These are phyloP conservation scores for Onychostoma macrolepis DNA, from an alignment of 2,113 vertebrate species.

Conservation along the genomic window DNA sequence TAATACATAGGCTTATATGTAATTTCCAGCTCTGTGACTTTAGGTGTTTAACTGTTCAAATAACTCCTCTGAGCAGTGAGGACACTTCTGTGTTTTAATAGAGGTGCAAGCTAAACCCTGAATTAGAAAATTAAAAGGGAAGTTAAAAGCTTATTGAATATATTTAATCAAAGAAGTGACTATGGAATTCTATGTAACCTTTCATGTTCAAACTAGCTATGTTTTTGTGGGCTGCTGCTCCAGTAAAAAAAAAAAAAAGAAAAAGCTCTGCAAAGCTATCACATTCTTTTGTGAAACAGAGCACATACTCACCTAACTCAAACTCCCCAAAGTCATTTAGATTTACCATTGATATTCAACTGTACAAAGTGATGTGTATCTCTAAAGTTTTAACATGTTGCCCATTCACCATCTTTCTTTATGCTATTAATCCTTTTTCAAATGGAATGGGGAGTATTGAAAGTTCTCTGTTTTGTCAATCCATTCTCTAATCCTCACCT, in stretches of 20 bases:
- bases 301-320: constrained; percentile 15
- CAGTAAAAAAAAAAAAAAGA: not conserved
- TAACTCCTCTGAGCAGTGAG: not conserved
- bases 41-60: not conserved
- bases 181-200: not conserved
- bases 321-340: constrained; percentile 27
- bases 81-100: constrained; percentile 1
- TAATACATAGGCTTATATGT: too few species aligned
- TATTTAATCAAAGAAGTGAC: not conserved
- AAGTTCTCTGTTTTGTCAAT: constrained; percentile 8
- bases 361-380: constrained; percentile 22
- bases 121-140: not conserved
- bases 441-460: not conserved
- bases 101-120: not conserved
- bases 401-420: constrained; percentile 14
- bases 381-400: constrained; percentile 25
- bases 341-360: constrained; percentile 28
- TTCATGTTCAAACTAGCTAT: not conserved
- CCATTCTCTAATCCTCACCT: constrained; percentile 38
- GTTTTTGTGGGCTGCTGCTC: not conserved
- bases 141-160: not conserved
- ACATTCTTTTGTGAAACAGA: constrained; percentile 18
- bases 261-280: constrained; percentile 1
- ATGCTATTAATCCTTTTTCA: constrained; percentile 15
- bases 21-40: not conserved